Base-by-base conservation (phyloP, 2,888 invertebrate genomes). In the Coenonympha glycerion region DNA sequence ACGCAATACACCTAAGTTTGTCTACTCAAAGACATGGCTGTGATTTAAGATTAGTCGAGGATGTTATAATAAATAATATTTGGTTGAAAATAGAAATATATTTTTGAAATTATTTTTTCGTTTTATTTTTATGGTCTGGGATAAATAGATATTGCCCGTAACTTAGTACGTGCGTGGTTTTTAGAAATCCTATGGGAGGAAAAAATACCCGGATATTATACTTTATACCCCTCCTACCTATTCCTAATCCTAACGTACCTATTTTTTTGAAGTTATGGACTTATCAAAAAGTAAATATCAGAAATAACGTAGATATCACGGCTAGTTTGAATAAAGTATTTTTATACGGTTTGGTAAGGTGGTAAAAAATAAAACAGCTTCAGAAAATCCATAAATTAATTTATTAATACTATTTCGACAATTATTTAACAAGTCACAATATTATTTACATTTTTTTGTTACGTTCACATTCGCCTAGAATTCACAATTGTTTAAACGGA, bases 361-460 rank as follows among this genome's bases (percentile, higher is more conserved):
- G n/a, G n/a, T n/a, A 2, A 34, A 49, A 60, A 59, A 68, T 65
- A 62, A 64, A 63, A 68, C 60, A 59, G 19, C 16, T 26, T 6
- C 60, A 64, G 81, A 84, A 86, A 86, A 81, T 83, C 77, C 81
- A 84, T 86, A 85, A 83, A 81, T 85, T 86, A 83, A 24, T 78
- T 85, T 85, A 85, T 80, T 85, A 84, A 80, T 76, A 78, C 86
- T 84, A 85, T 82, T 45, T 69, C 73, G 79, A 81, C 79, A 82
- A 80, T 81, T 81, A 79, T 73, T 74, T 82, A 85, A 86, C 83
- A 82, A 82, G 75, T 74, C 67, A 66, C 74, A 70, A 68, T 86
- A 85, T 85, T 86, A 85, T 85, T 76, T 86, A 85, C 85, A 86
- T 80, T 55, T 49, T 59, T 58, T 56, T 51, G 33, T 44, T 51